Evolutionary conservation across 2,797 vertebrate species (phyloP).

Genomic region (Allobates femoralis): DNA sequence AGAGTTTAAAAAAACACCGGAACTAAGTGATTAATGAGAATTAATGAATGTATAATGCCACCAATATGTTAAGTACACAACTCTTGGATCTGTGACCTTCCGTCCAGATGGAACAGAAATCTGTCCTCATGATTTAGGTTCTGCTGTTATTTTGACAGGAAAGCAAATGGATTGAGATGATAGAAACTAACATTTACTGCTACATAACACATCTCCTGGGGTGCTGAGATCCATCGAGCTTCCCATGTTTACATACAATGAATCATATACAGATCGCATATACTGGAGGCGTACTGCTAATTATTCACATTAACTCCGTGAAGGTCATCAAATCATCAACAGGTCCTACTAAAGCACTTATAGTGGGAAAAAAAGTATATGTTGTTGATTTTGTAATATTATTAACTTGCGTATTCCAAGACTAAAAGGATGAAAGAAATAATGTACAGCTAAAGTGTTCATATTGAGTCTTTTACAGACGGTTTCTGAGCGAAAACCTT

Average conservation of each 20-base stretch:
- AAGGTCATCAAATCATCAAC: neutral
- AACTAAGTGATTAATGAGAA: constrained; percentile 26
- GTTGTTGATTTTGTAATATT: neutral
- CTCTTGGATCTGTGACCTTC: constrained; percentile 49
- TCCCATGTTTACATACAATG: constrained; percentile 14
- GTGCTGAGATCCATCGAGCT: neutral
- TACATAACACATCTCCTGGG: constrained; percentile 7
- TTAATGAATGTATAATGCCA: constrained; percentile 48
- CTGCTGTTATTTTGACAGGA: constrained; percentile 17
- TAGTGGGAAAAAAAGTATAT: neutral
- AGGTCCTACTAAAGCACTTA: neutral
- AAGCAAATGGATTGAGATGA: neutral
- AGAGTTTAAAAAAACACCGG: constrained; percentile 1
- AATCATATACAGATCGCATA: neutral
- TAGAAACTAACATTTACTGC: neutral
- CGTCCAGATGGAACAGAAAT: constrained; percentile 39
- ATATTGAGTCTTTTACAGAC: no score
- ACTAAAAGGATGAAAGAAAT: neutral
- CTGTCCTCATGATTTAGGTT: constrained; percentile 29
- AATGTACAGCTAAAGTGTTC: neutral
- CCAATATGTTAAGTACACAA: constrained; percentile 43
- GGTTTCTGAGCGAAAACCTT: no score
- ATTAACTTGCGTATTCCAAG: neutral
- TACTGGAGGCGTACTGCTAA: neutral
- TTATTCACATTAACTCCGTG: neutral